Percentiles rank a stretch among this genome's conserved stretches.
These are phyloP conservation scores for Coleophora flavipennella DNA, from an alignment of 2,888 invertebrate genomes.

Conservation along the genomic window DNA sequence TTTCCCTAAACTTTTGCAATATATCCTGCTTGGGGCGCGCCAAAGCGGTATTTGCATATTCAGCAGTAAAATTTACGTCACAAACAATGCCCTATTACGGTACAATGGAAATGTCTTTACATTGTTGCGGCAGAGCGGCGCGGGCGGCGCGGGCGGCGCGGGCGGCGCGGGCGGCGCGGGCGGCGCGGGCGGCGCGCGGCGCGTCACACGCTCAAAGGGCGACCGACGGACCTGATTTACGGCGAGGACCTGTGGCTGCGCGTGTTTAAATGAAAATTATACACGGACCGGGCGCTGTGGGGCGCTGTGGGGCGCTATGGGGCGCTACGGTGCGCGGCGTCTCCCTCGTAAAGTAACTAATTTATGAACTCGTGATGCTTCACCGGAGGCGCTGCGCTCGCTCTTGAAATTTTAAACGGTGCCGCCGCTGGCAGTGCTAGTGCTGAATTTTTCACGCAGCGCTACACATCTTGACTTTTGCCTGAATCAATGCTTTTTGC, in stretches of 20 bases:
- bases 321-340: slow-evolving; percentile 47
- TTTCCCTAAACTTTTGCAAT: slow-evolving; percentile 64
- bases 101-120: slow-evolving; percentile 67
- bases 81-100: slow-evolving; percentile 66
- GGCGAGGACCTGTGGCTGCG: slow-evolving; percentile 55
- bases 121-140: slow-evolving; percentile 44
- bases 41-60: slow-evolving; percentile 65
- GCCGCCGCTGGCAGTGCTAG: slow-evolving; percentile 35
- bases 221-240: slow-evolving; percentile 57
- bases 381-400: slow-evolving; percentile 44
- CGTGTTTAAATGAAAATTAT: slow-evolving; percentile 66
- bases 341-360: slow-evolving; percentile 63
- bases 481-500: slow-evolving; percentile 28
- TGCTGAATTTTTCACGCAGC: slow-evolving; percentile 46
- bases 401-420: slow-evolving; percentile 60
- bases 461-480: slow-evolving; percentile 41
- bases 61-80: slow-evolving; percentile 65
- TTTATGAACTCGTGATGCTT: slow-evolving; percentile 61
- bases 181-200: slow-evolving; percentile 21
- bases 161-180: slow-evolving; percentile 17
- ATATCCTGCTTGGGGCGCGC: slow-evolving; percentile 52
- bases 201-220: slow-evolving; percentile 38
- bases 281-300: slow-evolving; percentile 47
- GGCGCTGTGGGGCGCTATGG: too few relatives aligned
- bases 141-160: too few relatives aligned